Conservation (phyloP, 92 coral and sea anemone genomes). For the Muricea muricata region DNA sequence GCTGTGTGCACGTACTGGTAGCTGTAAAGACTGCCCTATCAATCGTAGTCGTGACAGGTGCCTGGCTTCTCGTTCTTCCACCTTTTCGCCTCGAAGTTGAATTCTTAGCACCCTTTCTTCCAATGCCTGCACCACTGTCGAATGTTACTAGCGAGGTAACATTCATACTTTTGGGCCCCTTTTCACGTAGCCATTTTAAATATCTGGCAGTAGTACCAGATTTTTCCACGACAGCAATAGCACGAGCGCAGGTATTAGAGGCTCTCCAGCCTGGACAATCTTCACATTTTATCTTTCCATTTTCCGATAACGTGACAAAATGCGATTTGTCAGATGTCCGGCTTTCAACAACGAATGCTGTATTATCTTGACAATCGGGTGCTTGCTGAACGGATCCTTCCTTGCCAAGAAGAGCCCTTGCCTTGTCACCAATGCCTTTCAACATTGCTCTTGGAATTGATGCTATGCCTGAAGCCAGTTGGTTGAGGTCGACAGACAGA, state of each 20-base stretch:
- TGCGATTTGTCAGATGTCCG: background rate
- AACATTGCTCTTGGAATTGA: background rate
- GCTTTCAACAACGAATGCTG: slow-evolving; percentile 4
- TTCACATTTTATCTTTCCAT: background rate
- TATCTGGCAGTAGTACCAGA: background rate
- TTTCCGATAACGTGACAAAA: background rate
- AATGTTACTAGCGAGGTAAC: background rate
- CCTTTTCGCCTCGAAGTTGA: background rate
- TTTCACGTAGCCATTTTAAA: background rate
- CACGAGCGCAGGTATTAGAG: background rate
- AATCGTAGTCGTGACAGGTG: too few relatives aligned
- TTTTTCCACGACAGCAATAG: background rate
- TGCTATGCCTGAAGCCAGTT: background rate
- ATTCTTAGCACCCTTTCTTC: background rate
- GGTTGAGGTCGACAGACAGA: background rate
- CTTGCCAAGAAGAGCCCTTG: background rate
- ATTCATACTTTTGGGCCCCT: background rate
- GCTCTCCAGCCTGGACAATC: background rate
- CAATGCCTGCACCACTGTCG: background rate
- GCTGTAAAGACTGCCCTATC: too few relatives aligned
- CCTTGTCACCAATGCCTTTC: slow-evolving; percentile 2
- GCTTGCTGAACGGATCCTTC: background rate
- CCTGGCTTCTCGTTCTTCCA: background rate
- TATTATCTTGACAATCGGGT: background rate
- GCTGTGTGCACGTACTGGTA: too few relatives aligned